Base-by-base conservation (phyloP, 2,888 invertebrate species). In the Trichopria drosophilae region DNA sequence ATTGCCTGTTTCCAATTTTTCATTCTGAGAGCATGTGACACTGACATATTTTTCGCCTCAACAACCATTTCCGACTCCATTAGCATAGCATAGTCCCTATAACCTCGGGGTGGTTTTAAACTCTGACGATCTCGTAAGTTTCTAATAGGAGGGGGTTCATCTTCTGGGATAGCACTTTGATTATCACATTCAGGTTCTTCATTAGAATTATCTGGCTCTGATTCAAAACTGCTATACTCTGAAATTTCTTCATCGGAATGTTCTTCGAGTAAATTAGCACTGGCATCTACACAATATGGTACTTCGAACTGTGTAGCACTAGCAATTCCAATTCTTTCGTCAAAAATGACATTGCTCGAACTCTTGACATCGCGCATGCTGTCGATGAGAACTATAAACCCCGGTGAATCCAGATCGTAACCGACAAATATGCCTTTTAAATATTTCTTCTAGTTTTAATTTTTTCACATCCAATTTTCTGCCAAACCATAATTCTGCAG, bases 1-100 rank as follows among this genome's bases (percentile, higher is more conserved):
- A 66, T 68, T 3, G 65, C 66, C 44, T 52, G 45, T 10, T 40
- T 34, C 64, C 63, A 65, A 15, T 57, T 56, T 54, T 48, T 29
- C 48, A 66, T 61, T 22, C 60, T 61, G 13, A 68, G 23, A n/a
- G n/a, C n/a, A 6, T 65, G 63, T 22, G 62, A 45, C 6, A 23
- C 49, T 6, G 61, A 32, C 24, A 62, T 59, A 31, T 64, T 55
- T 42, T 59, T 54, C 12, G 47, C 39, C 53, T 61, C 58, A 19
- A 46, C 56, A n/a, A 57, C 43, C 52, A 61, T n/a, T n/a, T n/a
- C n/a, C n/a, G n/a, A n/a, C n/a, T n/a, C n/a, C n/a, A n/a, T n/a
- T n/a, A n/a, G n/a, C 10, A 28, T 32, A 15, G 39, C 45, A 52
- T 51, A 56, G 26, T 58, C 55, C 2, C 12, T 29, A 26, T 43